Conservation (phyloP, 1,140 invertebrate genomes). For the Dendroctonus valens region DNA sequence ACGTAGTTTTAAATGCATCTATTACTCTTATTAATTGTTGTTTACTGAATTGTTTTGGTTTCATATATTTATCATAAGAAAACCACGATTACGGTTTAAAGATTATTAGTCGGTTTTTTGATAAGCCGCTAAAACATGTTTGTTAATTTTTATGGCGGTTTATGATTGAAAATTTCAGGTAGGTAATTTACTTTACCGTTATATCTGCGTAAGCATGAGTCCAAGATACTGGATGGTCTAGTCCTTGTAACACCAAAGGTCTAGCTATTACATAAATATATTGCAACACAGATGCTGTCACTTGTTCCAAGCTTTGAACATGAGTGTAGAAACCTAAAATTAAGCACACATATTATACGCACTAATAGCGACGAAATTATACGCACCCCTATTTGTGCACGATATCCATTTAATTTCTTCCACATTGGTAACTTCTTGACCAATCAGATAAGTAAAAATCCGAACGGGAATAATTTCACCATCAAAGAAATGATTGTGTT, state of each 20-base stretch:
- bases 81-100: no score
- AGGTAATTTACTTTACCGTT: constrained; percentile 59
- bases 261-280: constrained; percentile 88
- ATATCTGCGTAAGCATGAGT: constrained; percentile 85
- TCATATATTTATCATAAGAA: no score
- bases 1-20: no score
- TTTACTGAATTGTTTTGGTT: no score
- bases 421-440: constrained; percentile 90
- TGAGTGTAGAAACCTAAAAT: constrained; percentile 82
- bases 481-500: constrained; percentile 75
- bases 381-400: constrained; percentile 84
- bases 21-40: no score
- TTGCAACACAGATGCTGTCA: constrained; percentile 88
- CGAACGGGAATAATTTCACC: constrained; percentile 74
- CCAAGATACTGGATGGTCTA: constrained; percentile 81
- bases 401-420: constrained; percentile 94
- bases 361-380: not conserved
- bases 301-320: constrained; percentile 89
- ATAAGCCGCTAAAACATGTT: no score
- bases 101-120: no score
- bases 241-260: constrained; percentile 76
- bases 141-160: no score
- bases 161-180: no score
- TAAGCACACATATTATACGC: constrained; percentile 11
- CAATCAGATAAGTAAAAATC: constrained; percentile 96